Percentiles rank a stretch among this genome's conserved stretches.
These are phyloP conservation scores for Ephestia elutella DNA, from an alignment of 1,140 invertebrate genomes.

Conservation along the genomic window DNA sequence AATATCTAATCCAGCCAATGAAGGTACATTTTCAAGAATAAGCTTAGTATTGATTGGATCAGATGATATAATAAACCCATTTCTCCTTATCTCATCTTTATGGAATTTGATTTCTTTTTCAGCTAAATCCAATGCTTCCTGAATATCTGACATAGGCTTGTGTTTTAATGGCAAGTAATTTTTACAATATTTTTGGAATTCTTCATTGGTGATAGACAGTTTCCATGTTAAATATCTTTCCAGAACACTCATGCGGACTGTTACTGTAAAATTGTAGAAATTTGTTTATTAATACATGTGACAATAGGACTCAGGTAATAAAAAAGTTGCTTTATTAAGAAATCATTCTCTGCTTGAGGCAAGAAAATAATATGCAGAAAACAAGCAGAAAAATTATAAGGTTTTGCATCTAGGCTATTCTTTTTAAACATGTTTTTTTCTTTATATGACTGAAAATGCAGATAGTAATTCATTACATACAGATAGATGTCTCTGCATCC, in stretches of 20 bases:
- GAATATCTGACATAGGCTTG: conserved; percentile 71
- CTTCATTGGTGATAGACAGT: conserved; percentile 56
- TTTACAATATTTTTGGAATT: conserved; percentile 69
- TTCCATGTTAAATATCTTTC: conserved; percentile 69
- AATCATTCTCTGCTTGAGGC: too few species aligned
- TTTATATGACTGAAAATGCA: too few species aligned
- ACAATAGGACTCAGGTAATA: too few species aligned
- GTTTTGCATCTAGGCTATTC: too few species aligned
- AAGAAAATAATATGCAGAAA: too few species aligned
- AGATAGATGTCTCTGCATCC: conserved; percentile 48
- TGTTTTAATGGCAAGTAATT: conserved; percentile 73
- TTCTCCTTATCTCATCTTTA: conserved; percentile 63
- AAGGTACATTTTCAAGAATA: conserved; percentile 70
- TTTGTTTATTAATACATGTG: conserved; percentile 3
- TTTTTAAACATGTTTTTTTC: too few species aligned
- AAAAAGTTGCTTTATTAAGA: too few species aligned
- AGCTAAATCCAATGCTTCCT: conserved; percentile 66
- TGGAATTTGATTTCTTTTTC: conserved; percentile 67
- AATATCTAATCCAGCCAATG: conserved; percentile 69
- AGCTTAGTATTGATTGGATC: conserved; percentile 72
- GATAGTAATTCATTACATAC: conserved; percentile 38
- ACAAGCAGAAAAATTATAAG: too few species aligned
- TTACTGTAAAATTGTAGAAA: conserved; percentile 47
- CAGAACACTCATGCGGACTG: conserved; percentile 65
- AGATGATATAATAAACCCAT: conserved; percentile 72